Evolutionary conservation across 37 sponge, comb jelly and placozoan species (phyloP).

Genomic region (Hormiphora californensis): DNA sequence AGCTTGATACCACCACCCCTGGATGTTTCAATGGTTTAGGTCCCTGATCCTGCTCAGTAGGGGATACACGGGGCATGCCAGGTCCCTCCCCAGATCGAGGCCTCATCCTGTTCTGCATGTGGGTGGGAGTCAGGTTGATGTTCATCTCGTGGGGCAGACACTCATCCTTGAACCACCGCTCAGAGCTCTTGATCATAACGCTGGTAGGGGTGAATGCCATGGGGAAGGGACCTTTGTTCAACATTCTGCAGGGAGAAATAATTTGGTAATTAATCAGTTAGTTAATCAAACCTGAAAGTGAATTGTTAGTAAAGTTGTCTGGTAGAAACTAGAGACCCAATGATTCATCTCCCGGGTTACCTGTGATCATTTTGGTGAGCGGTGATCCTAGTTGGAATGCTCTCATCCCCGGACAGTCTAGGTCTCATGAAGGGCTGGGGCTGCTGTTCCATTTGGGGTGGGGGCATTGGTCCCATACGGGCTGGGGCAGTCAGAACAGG

Average conservation of each 20-base stretch:
- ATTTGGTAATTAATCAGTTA: not conserved
- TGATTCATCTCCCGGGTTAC: no score
- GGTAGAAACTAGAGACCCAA: no score
- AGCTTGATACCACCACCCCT: not conserved
- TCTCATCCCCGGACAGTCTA: constrained; percentile 42
- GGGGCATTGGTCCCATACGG: not conserved
- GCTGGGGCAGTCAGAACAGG: no score
- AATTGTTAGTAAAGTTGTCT: no score
- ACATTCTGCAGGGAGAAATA: no score
- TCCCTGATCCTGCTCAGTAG: no score
- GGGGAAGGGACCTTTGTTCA: constrained; percentile 55
- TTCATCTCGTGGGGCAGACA: no score
- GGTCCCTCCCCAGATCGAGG: not conserved
- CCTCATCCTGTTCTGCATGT: not conserved
- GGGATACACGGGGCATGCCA: no score
- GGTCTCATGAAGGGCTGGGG: constrained; percentile 23
- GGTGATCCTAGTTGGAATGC: constrained; percentile 43
- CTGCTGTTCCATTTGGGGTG: not conserved
- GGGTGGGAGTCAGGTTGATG: constrained; percentile 55
- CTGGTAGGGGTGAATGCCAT: constrained; percentile 52
- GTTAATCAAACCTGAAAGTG: no score
- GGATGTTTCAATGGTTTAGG: constrained; percentile 50
- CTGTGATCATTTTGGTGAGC: constrained; percentile 24
- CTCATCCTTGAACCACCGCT: no score
- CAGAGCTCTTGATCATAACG: constrained; percentile 39